These are phyloP conservation scores for Phlogophora meticulosa DNA, from an alignment of 2,888 invertebrate genomes.

Conservation along the genomic window DNA sequence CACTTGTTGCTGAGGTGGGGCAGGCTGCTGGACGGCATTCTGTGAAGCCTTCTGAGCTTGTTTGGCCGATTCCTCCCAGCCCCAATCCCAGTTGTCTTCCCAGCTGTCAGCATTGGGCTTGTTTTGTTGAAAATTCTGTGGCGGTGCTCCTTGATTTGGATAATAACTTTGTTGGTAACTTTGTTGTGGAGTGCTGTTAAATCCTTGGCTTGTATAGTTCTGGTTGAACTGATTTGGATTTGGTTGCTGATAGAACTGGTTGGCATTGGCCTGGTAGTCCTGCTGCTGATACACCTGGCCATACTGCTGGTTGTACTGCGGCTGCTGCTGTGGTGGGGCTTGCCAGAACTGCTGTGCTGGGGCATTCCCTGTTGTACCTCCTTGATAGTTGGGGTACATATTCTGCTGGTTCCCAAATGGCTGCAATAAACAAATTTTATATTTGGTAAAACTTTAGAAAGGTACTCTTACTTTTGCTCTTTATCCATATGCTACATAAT, in stretches of 20 bases:
- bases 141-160: constrained; percentile 76
- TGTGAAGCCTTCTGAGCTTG: constrained; percentile 78
- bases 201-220: constrained; percentile 78
- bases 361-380: constrained; percentile 62
- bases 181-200: constrained; percentile 72
- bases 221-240: constrained; percentile 79
- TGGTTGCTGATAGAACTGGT: constrained; percentile 76
- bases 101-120: constrained; percentile 79
- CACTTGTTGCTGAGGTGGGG: constrained; percentile 66
- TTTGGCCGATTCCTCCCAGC: constrained; percentile 91
- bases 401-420: constrained; percentile 81
- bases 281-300: constrained; percentile 82
- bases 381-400: constrained; percentile 81
- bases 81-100: constrained; percentile 92
- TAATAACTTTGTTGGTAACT: constrained; percentile 81
- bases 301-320: constrained; percentile 86
- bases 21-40: constrained; percentile 58
- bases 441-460: not conserved
- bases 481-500: constrained; percentile 45
- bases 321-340: constrained; percentile 70
- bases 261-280: constrained; percentile 79
- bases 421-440: constrained; percentile 73
- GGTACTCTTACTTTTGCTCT: constrained; percentile 9
- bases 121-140: constrained; percentile 72
- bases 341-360: constrained; percentile 81